Conservation (phyloP, 1,140 invertebrate species). For the Megathymus violae region DNA sequence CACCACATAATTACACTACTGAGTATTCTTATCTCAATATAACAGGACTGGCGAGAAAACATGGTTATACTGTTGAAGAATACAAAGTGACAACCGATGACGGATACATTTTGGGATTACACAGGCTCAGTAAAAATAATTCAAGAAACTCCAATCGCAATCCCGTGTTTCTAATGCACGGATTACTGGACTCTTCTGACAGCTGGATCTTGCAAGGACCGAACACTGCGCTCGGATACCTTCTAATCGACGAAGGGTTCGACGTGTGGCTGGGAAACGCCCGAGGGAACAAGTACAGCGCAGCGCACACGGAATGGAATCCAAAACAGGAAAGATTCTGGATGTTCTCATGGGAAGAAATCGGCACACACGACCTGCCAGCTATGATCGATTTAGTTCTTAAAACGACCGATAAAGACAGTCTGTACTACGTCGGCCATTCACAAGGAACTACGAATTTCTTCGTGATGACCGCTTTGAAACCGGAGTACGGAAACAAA, state of each 20-base stretch:
- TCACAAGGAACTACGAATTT: slow-evolving; percentile 81
- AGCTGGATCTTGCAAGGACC: slow-evolving; percentile 85
- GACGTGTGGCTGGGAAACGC: slow-evolving; percentile 91
- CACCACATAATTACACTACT: neutral
- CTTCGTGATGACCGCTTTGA: slow-evolving; percentile 83
- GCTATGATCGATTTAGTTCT: slow-evolving; percentile 88
- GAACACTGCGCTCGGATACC: slow-evolving; percentile 77
- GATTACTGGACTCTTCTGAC: slow-evolving; percentile 85
- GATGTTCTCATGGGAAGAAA: slow-evolving; percentile 88
- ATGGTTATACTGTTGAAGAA: slow-evolving; percentile 85
- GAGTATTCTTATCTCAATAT: slow-evolving; percentile 54
- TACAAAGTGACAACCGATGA: slow-evolving; percentile 84
- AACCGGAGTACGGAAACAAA: slow-evolving; percentile 86
- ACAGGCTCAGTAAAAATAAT: slow-evolving; percentile 80
- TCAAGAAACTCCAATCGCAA: slow-evolving; percentile 45
- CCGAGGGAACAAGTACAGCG: slow-evolving; percentile 88
- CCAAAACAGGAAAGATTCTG: slow-evolving; percentile 71
- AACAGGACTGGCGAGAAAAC: slow-evolving; percentile 68
- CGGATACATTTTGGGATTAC: slow-evolving; percentile 85
- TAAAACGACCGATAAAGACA: slow-evolving; percentile 73
- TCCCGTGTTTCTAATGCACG: slow-evolving; percentile 87
- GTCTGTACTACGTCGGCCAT: slow-evolving; percentile 88
- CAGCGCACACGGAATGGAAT: slow-evolving; percentile 78
- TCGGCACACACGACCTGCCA: slow-evolving; percentile 89
- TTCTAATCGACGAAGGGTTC: slow-evolving; percentile 85